Percentiles rank a stretch among this genome's conserved stretches.
Evolutionary conservation across 53 echinoderm and acorn worm species (phyloP).

Genomic region (Echinometra lucunter): DNA sequence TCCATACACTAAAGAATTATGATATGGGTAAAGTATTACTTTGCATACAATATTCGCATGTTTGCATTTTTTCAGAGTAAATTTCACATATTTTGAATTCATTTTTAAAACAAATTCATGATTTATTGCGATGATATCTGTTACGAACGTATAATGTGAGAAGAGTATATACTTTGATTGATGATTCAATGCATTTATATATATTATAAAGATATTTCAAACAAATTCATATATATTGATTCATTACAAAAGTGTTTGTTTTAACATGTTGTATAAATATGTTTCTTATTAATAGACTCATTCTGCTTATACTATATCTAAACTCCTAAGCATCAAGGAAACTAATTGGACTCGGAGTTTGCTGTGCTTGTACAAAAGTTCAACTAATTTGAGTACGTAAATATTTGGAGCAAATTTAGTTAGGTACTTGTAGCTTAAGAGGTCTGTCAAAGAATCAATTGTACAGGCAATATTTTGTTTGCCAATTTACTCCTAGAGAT

Average conservation of each 20-base stretch:
- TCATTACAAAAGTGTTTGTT: slow-evolving; percentile 47
- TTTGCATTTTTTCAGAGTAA: slow-evolving; percentile 11
- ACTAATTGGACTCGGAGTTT: slow-evolving; percentile 30
- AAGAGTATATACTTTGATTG: slow-evolving; percentile 57
- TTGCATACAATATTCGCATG: slow-evolving; percentile 37
- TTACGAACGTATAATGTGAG: not conserved
- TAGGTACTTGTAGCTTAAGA: slow-evolving; percentile 8
- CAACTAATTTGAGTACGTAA: not conserved
- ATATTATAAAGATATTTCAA: slow-evolving; percentile 55
- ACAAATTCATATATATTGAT: slow-evolving; percentile 53
- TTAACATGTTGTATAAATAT: slow-evolving; percentile 45
- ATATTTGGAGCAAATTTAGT: slow-evolving; percentile 16
- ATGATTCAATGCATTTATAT: slow-evolving; percentile 44
- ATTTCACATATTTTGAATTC: slow-evolving; percentile 36
- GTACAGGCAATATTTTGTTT: slow-evolving; percentile 20
- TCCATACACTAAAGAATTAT: not conserved
- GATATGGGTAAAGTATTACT: slow-evolving; percentile 37
- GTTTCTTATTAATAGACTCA: slow-evolving; percentile 50
- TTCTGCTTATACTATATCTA: slow-evolving; percentile 24
- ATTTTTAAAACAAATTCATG: not conserved
- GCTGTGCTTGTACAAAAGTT: slow-evolving; percentile 57
- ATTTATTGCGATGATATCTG: slow-evolving; percentile 39
- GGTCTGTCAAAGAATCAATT: not conserved
- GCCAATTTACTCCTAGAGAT: slow-evolving; percentile 19
- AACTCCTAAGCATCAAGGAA: slow-evolving; percentile 18